Base-by-base conservation (phyloP, 2,888 invertebrate genomes). In the Steinernema hermaphroditum region DNA sequence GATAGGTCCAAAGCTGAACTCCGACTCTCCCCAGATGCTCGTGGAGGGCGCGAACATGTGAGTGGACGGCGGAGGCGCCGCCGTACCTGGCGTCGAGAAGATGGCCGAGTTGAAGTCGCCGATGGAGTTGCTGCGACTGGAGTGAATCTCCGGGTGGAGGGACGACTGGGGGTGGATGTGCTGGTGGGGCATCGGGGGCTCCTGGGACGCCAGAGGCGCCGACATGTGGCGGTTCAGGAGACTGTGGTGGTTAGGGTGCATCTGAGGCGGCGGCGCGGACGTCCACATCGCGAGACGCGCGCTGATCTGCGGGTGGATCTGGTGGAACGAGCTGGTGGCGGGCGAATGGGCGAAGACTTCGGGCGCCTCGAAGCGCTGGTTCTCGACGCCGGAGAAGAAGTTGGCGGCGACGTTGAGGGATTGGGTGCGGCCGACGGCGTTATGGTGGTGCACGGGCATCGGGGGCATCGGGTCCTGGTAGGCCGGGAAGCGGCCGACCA, bases 21-120 rank as follows among this genome's bases (percentile, higher is more conserved):
- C 82, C 41, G 76, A 76, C 19, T 77, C 76, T 46, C 84, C 84
- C 84, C 84, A 85, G 57, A 84, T 78, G 14, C 79, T 77, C 14
- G 79, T 78, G 24, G 81, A 81, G 0, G 84, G 84, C 2, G 83
- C 76, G 72, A 77, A 84, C 19, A 82, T 75, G 24, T 70, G 50
- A 19, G 74, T 71, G 12, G 49, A 19, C 16, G 50, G 70, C 49
- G 9, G 41, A 2, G 34, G 44, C 1, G 29, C 14, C 43, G 24
- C n/a, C 43, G 16, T n/a, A n/a, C n/a, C n/a, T n/a, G n/a, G 37
- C 14, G 34, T 19, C 46, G 69, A 32, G 68, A 46, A 62, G 12
- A 62, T 8, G 14, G 32, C 62, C 19, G 37, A 70, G 44, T 46
- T 70, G 70, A 70, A 41, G 41, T 72, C 62, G 57, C n/a, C 14